phyloP scores from a whole-genome alignment of 2,888 invertebrate genomes.

The Tricholauxania praeusta region DNA sequence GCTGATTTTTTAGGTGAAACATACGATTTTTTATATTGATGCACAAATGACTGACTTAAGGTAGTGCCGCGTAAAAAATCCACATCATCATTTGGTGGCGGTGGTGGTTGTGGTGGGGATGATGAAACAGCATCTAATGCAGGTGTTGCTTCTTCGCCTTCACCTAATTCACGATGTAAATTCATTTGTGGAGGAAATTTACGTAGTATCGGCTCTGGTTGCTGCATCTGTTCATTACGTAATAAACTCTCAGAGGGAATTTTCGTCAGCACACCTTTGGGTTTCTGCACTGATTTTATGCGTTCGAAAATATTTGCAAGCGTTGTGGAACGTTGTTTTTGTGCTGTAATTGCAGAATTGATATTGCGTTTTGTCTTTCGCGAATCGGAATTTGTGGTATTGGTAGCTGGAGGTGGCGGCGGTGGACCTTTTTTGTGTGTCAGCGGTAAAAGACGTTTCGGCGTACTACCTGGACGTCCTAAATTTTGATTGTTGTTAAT shows the following conservation, averaged over 20 bases:
- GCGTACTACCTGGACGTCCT: conserved; percentile 52
- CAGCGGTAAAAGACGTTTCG: conserved; percentile 53
- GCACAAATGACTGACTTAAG: conserved; percentile 67
- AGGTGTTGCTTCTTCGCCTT: conserved; percentile 42
- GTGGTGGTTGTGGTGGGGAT: not conserved
- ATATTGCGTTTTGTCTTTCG: not conserved
- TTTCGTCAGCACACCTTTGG: conserved; percentile 40
- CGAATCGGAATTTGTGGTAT: too few species aligned
- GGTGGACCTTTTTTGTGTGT: conserved; percentile 53
- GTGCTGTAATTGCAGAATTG: conserved; percentile 16
- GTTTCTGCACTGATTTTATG: conserved; percentile 46
- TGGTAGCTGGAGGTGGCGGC: conserved; percentile 50
- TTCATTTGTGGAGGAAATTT: conserved; percentile 56
- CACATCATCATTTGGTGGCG: conserved; percentile 47
- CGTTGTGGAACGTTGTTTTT: conserved; percentile 57
- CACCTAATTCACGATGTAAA: conserved; percentile 46
- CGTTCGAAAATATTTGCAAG: conserved; percentile 63
- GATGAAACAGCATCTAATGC: conserved; percentile 20
- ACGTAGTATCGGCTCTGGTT: conserved; percentile 37
- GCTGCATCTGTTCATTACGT: conserved; percentile 42
- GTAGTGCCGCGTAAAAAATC: conserved; percentile 67
- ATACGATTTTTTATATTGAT: conserved; percentile 54
- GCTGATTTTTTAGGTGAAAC: conserved; percentile 52
- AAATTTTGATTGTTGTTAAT: conserved; percentile 43
- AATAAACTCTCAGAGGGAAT: conserved; percentile 55